Percentiles rank a stretch among this genome's conserved stretches.
Evolutionary conservation across 2,797 vertebrate species (phyloP).

Genomic region (Salmo trutta): DNA sequence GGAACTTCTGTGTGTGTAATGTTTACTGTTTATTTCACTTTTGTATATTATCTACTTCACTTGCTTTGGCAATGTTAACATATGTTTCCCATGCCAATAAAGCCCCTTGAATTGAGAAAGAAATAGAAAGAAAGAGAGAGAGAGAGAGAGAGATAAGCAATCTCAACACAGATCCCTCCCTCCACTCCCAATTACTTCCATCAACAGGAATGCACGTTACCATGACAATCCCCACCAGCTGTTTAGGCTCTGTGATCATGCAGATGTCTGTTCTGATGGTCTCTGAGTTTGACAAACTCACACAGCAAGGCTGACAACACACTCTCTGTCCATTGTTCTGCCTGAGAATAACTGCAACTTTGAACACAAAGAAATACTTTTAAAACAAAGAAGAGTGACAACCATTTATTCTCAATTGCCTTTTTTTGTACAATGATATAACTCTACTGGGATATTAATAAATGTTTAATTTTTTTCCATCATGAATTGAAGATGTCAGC

Average conservation of each 20-base stretch:
- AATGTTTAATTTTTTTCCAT: not conserved
- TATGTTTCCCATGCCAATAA: too few relatives aligned
- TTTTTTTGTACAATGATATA: not conserved
- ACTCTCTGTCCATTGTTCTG: not conserved
- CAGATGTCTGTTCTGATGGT: slow-evolving; percentile 49
- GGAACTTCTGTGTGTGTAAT: not conserved
- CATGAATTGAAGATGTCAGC: not conserved
- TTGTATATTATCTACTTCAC: too few relatives aligned
- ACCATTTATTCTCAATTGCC: not conserved
- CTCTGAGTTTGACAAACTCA: not conserved
- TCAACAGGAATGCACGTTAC: slow-evolving; percentile 87
- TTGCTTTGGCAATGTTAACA: too few relatives aligned
- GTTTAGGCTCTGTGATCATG: slow-evolving; percentile 53
- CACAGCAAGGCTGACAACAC: slow-evolving; percentile 4
- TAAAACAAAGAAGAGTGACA: not conserved
- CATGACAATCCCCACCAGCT: slow-evolving; percentile 78
- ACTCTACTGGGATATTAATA: not conserved
- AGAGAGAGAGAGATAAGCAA: not conserved
- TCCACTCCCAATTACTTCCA: slow-evolving; percentile 77
- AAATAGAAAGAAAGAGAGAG: too few relatives aligned
- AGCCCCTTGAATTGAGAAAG: too few relatives aligned
- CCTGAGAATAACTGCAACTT: not conserved
- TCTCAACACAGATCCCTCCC: slow-evolving; percentile 31
- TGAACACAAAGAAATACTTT: not conserved
- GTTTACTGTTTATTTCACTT: slow-evolving; percentile 1